These are phyloP conservation scores for Augochlorella aurata DNA, from an alignment of 2,888 invertebrate species.

Conservation along the genomic window DNA sequence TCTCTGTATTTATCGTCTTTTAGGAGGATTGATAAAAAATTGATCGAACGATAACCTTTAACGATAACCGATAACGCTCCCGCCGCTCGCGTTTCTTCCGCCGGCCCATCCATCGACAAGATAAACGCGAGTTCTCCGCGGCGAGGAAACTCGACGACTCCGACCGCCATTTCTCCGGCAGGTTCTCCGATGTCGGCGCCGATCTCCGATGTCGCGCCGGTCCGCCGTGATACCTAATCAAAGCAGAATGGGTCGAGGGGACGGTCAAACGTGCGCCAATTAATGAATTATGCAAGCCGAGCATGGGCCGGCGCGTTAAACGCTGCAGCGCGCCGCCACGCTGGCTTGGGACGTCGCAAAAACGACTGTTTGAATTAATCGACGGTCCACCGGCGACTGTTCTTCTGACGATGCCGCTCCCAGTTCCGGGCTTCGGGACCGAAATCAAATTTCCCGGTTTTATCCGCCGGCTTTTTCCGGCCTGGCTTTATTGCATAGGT, in stretches of 20 bases:
- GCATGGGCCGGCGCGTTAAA: slow-evolving; percentile 33
- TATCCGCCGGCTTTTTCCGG: too few species aligned
- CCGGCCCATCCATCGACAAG: slow-evolving; percentile 9
- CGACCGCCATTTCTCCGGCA: not conserved
- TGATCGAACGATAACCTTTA: slow-evolving; percentile 28
- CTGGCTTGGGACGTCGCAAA: not conserved
- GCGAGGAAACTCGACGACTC: not conserved
- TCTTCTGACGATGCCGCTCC: slow-evolving; percentile 35
- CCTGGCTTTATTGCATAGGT: too few species aligned
- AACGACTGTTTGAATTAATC: slow-evolving; percentile 57
- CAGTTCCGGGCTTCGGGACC: too few species aligned
- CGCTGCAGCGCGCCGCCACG: not conserved
- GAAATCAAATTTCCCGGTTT: too few species aligned
- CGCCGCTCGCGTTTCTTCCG: not conserved
- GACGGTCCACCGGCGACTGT: slow-evolving; percentile 20
- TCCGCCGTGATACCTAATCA: not conserved
- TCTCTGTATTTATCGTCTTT: slow-evolving; percentile 19
- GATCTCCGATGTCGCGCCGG: not conserved
- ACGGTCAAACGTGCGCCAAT: slow-evolving; percentile 11
- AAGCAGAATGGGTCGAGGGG: not conserved
- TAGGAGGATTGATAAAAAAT: slow-evolving; percentile 32
- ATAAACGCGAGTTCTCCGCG: slow-evolving; percentile 17
- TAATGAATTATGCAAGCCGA: slow-evolving; percentile 57
- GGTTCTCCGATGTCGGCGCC: not conserved
- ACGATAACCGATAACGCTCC: slow-evolving; percentile 26